Evolutionary conservation across 2,888 invertebrate genomes (phyloP), one percentile per base, ranked within the genome.

Genomic region (Entomobrya multifasciata): DNA sequence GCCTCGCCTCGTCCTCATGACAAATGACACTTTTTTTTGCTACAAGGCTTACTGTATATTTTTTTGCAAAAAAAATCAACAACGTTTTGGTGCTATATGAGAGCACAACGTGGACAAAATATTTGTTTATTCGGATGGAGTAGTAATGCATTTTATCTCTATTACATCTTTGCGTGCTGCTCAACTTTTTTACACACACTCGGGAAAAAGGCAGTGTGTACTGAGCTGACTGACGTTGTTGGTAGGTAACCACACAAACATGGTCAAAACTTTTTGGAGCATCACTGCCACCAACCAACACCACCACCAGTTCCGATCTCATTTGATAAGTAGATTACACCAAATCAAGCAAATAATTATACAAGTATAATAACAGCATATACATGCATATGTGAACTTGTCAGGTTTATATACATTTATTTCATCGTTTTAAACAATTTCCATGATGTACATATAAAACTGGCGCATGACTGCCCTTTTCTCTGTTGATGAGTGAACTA

Each of bases 141-240:
- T 25, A 25, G 65, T 67, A 67, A 67, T 76, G 57, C 25, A 41
- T 77, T 57, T 22, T 57, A 36, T 55, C 76, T 57, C 3, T n/a
- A 77, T 77, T 77, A 60, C 77, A 60, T 77, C 57, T 77, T 77
- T 36, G 77, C 77, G 60, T 72, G 72, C n/a, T 72, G 11, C 47
- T 17, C 30, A 6, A 62, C 17, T 67, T n/a, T n/a, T n/a, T n/a
- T n/a, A n/a, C n/a, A n/a, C n/a, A n/a, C n/a, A n/a, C 65, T 41
- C 20, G 20, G 20, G 36, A 62, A 30, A 41, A 67, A 44, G 41
- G 65, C 41, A 67, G 17, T 44, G n/a, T n/a, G 41, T 17, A 4
- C 41, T 41, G 41, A 20, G 6, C 5, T 57, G 22, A 25, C 20
- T 22, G 11, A 57, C 25, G 22, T 10, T 57, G 20, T 5, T 22